These are phyloP conservation scores for Aethes cnicana DNA, from an alignment of 2,888 invertebrate species.

Conservation along the genomic window DNA sequence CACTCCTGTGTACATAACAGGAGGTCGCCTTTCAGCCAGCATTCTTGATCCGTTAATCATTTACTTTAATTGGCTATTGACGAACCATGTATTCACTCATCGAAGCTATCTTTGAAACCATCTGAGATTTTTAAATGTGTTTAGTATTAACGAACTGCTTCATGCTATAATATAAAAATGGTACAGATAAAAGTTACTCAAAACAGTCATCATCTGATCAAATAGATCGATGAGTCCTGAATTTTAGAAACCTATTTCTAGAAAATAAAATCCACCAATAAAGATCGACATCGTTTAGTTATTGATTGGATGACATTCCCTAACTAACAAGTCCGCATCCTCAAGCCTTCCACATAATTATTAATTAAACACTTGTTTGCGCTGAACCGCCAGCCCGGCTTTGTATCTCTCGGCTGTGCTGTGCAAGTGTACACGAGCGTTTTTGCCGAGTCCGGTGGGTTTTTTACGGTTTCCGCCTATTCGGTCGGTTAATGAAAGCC, in stretches of 20 bases:
- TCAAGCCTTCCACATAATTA: too few relatives aligned
- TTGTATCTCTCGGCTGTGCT: slow-evolving; percentile 45
- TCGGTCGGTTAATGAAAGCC: slow-evolving; percentile 64
- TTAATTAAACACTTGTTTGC: slow-evolving; percentile 56
- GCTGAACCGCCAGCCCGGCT: too few relatives aligned
- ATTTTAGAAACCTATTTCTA: not conserved
- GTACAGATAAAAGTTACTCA: too few relatives aligned
- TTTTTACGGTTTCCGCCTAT: slow-evolving; percentile 58
- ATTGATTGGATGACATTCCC: too few relatives aligned
- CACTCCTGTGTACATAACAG: slow-evolving; percentile 3
- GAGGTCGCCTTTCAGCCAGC: not conserved
- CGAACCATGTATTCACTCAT: not conserved
- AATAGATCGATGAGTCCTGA: too few relatives aligned
- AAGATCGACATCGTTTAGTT: slow-evolving; percentile 21
- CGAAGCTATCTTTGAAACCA: too few relatives aligned
- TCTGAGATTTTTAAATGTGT: too few relatives aligned
- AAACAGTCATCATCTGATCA: too few relatives aligned
- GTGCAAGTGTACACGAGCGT: slow-evolving; percentile 60
- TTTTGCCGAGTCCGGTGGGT: slow-evolving; percentile 50
- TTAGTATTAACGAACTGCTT: too few relatives aligned
- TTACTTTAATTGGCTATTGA: not conserved
- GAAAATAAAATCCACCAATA: slow-evolving; percentile 15
- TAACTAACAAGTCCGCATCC: slow-evolving; percentile 35
- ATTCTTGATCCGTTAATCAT: slow-evolving; percentile 3
- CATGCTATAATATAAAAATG: too few relatives aligned